phyloP scores from a whole-genome alignment of 1,140 invertebrate species.

The Thaumatotibia leucotreta region DNA sequence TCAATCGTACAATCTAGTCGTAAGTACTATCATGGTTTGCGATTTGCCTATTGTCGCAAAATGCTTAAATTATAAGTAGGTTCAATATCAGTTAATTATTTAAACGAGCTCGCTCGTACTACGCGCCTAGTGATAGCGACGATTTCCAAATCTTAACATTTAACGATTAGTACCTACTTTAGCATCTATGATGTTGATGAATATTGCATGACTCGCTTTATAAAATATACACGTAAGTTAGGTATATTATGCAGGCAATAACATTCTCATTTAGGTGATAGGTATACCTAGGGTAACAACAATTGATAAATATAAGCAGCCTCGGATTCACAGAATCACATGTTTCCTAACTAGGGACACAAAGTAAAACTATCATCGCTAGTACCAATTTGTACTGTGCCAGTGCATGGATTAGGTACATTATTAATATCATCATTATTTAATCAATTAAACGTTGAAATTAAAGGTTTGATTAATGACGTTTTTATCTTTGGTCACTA shows the following conservation, averaged over 20 bases:
- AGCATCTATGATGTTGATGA: no score
- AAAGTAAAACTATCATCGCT: background rate
- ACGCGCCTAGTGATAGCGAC: no score
- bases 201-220: background rate
- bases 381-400: background rate
- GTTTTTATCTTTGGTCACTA: background rate
- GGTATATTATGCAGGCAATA: background rate
- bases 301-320: background rate
- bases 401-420: background rate
- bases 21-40: background rate
- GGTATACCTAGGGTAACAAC: constrained; percentile 2
- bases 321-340: background rate
- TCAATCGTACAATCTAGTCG: background rate
- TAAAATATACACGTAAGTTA: background rate
- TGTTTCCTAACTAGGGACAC: background rate
- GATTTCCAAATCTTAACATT: no score
- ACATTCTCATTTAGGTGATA: background rate
- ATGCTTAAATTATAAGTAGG: no score
- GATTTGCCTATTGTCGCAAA: background rate
- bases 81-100: no score
- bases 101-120: no score
- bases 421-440: background rate
- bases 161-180: no score
- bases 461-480: background rate
- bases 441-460: background rate